Evolutionary conservation across 2,888 invertebrate genomes (phyloP).

Genomic region (Trachelus troglodyta): DNA sequence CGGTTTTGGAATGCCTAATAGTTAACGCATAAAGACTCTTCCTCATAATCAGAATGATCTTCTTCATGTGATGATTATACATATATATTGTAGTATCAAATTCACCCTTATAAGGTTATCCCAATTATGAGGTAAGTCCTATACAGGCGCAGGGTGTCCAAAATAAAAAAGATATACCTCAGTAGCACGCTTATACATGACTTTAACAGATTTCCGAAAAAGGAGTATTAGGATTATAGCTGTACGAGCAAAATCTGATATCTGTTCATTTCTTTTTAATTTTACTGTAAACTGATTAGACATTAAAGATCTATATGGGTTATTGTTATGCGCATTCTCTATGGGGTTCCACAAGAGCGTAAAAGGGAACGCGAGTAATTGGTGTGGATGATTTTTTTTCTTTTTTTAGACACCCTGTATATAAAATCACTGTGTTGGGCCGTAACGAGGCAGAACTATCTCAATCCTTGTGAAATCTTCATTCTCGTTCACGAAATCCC

Average conservation of each 20-base stretch:
- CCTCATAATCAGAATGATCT: neutral
- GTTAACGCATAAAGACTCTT: slow-evolving; percentile 45
- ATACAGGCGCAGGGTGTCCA: neutral
- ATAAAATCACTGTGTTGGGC: neutral
- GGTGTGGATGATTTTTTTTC: neutral
- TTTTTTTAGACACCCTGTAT: neutral
- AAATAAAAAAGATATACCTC: neutral
- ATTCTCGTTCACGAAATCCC: neutral
- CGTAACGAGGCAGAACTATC: neutral
- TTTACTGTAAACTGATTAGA: neutral
- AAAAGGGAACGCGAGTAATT: neutral
- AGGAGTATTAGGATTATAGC: neutral
- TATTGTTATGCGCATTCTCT: neutral
- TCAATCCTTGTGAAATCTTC: neutral
- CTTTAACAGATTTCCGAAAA: neutral
- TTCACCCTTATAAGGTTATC: neutral
- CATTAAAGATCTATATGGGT: neutral
- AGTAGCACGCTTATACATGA: neutral
- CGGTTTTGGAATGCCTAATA: slow-evolving; percentile 62
- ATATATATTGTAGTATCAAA: slow-evolving; percentile 1
- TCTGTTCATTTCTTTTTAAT: neutral
- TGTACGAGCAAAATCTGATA: neutral
- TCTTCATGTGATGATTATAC: neutral
- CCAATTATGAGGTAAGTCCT: neutral
- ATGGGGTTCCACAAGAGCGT: neutral